Evolutionary conservation across 2,113 vertebrate genomes (phyloP), one percentile per base, ranked within the genome.

Genomic region (Tautogolabrus adspersus): DNA sequence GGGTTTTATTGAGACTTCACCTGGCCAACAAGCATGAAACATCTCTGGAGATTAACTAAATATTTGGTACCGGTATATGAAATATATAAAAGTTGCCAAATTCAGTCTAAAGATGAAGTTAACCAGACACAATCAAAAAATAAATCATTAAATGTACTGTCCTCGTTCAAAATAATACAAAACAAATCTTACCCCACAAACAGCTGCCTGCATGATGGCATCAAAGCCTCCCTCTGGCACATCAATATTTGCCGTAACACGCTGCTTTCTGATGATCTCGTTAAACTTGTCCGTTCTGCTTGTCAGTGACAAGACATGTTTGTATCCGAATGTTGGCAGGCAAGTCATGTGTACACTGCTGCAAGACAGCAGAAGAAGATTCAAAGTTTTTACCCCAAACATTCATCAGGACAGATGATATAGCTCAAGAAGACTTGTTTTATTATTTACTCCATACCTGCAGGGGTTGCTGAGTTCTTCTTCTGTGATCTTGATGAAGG

Each of bases 201-300:
- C 98, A 26, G 97, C 94, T 61, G 96, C 97, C 92, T 99, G 98
- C 97, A 99, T 97, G 79, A 99, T 93, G 66, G 97, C 98, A 69
- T 99, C 98, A 15, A 99, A 99, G 82, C 98, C 98, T 40, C 97
- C 94, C 81, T 99, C 98, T 0, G 96, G 96, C 22, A 94, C 59
- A 19, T 99, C 98, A 47, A 96, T 93, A 74, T 99, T 99, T 66
- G 95, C 97, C 23, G 97, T 97, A 55, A 98, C 96, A 16, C 74
- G 88, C 75, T 99, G 98, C 68, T 78, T 84, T 44, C 93, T 93
- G 76, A 99, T 94, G 21, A 98, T 98, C 89, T 96, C 91, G 59
- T 98, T 98, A 89, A 99, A 99, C 81, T 92, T 94, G 87, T 96
- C 94, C 0, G 96, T 94, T 89, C 93, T 94, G 78, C 95, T 96